These are phyloP conservation scores for Habropoda laboriosa DNA, from an alignment of 1,140 invertebrate species.

Conservation along the genomic window DNA sequence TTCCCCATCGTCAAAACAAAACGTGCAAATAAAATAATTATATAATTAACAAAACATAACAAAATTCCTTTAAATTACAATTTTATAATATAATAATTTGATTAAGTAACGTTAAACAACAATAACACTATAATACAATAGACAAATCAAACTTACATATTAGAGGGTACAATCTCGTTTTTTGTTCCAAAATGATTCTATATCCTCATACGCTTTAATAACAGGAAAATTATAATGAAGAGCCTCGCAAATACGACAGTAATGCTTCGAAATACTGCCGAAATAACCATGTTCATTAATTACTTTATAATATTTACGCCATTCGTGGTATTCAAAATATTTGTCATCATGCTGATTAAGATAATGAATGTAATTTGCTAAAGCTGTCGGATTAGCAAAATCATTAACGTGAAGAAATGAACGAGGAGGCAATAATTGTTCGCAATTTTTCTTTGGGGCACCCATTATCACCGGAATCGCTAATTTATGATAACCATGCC, in stretches of 20 bases:
- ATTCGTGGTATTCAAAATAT: conserved; percentile 86
- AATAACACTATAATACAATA: neutral
- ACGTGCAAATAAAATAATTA: neutral
- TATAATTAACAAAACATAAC: conserved; percentile 1
- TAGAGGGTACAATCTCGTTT: conserved; percentile 75
- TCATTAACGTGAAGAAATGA: conserved; percentile 90
- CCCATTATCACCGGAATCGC: conserved; percentile 89
- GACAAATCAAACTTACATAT: neutral
- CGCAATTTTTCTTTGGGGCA: conserved; percentile 80
- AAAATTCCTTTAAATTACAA: neutral
- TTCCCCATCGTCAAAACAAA: neutral
- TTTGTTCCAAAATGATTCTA: conserved; percentile 80
- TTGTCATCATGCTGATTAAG: conserved; percentile 83
- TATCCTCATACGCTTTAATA: conserved; percentile 82
- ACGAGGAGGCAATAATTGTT: conserved; percentile 83
- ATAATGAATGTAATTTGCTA: conserved; percentile 85
- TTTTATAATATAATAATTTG: neutral
- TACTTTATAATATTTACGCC: conserved; percentile 86
- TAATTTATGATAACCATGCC: conserved; percentile 84
- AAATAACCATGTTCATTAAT: conserved; percentile 90
- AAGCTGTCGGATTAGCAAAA: conserved; percentile 84
- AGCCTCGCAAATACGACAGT: conserved; percentile 91
- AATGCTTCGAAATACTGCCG: conserved; percentile 86
- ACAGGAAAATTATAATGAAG: conserved; percentile 84
- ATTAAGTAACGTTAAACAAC: neutral